Evolutionary conservation across 2,797 vertebrate genomes (phyloP), one percentile per base, ranked within the genome.

Genomic region (Bovichtus diacanthus): DNA sequence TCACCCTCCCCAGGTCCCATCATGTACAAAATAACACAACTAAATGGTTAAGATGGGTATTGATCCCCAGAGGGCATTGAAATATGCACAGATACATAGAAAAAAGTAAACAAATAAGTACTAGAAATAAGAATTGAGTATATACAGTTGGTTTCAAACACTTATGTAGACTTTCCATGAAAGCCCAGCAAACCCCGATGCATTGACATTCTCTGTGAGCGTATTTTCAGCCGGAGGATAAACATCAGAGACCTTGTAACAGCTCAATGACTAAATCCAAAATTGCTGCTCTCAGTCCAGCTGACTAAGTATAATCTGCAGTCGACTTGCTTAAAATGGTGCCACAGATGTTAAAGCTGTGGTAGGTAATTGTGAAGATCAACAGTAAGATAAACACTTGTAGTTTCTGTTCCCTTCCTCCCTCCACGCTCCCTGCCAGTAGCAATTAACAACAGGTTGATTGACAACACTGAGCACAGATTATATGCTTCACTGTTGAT

Each of bases 321-420:
- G 44, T 36, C 46, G 9, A 62, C 58, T 60, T 9, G 39, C 36
- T 43, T 59, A 13, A 67, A 74, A 80, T 16, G 53, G 55, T 12
- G 25, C 64, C 53, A 79, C 67, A 60, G 53, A 80, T 58, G 82
- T 81, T 50, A 16, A 66, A 73, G 13, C 73, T 80, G 87, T 63
- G 90, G 87, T 84, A 84, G 88, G 90, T 92, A 81, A 74, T 80
- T 86, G 88, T 85, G 86, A 91, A 90, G 89, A 88, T 88, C 88
- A 92, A 74, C 79, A 50, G 79, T 56, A 81, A 88, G 82, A 88
- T 89, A 89, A 92, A 92, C 78, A 87, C 49, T 65, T 54, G 58
- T 46, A 76, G 79, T 84, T 88, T 87, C 76, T 76, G 46, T 13
- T 78, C 82, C 70, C 76, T 70, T 75, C 70, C 78, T 73, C 56